phyloP scores from a whole-genome alignment of 1,140 invertebrate genomes.

The Heliconius congener region DNA sequence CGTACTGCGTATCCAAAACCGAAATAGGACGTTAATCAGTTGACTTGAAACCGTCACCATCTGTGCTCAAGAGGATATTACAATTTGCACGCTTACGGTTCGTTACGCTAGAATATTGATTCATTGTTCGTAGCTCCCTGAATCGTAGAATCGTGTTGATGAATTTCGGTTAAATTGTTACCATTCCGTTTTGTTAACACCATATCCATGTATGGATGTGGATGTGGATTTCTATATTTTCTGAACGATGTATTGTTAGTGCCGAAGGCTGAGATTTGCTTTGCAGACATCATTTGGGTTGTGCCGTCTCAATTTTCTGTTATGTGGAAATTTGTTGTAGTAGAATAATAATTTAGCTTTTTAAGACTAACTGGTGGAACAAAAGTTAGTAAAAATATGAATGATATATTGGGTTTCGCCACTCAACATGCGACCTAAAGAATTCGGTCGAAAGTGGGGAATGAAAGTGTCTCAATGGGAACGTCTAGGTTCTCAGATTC shows the following conservation, averaged over 20 bases:
- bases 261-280: conserved; percentile 18
- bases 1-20: conserved; percentile 1
- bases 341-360: not conserved
- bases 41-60: conserved; percentile 55
- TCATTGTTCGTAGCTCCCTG: conserved; percentile 47
- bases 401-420: too few relatives aligned
- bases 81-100: conserved; percentile 59
- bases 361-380: too few relatives aligned
- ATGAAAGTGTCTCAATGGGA: too few relatives aligned
- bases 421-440: too few relatives aligned
- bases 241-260: conserved; percentile 21
- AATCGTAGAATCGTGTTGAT: conserved; percentile 43
- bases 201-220: not conserved
- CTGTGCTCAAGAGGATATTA: conserved; percentile 46
- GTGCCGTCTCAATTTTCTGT: conserved; percentile 21
- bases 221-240: conserved; percentile 20
- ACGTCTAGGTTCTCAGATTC: too few relatives aligned
- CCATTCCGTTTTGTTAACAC: conserved; percentile 3
- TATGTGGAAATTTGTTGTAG: not conserved
- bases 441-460: too few relatives aligned
- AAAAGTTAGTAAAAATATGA: not conserved
- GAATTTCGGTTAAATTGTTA: conserved; percentile 33
- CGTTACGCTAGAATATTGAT: conserved; percentile 63
- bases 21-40: conserved; percentile 10
- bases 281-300: conserved; percentile 16